A percentile compares a stretch with the other conserved stretches of the same genome.
Evolutionary conservation across 2,797 vertebrate genomes (phyloP).

Genomic region (Anguilla anguilla): DNA sequence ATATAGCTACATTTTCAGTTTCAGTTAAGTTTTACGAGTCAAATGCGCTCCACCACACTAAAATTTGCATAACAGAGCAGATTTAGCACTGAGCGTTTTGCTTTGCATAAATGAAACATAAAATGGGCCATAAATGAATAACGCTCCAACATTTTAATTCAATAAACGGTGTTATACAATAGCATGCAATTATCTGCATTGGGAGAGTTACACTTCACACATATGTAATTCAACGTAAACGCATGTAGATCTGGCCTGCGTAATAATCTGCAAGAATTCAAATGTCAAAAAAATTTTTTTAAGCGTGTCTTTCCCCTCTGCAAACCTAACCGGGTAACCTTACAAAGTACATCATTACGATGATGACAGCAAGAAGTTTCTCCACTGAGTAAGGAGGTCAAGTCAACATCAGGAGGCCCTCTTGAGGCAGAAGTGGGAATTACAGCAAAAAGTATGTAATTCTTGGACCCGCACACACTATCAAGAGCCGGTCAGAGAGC

Average conservation of each 20-base stretch:
- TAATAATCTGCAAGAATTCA: not conserved
- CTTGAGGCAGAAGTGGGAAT: slow-evolving; percentile 45
- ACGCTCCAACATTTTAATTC: not conserved
- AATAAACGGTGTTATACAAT: not conserved
- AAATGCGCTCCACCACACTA: no score
- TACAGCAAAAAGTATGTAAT: slow-evolving; percentile 22
- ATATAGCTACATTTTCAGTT: no score
- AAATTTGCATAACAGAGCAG: no score
- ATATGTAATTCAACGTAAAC: not conserved
- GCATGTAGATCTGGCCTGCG: not conserved
- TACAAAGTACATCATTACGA: not conserved
- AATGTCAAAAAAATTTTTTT: not conserved
- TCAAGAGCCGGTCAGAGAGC: not conserved
- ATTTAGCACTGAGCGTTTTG: no score
- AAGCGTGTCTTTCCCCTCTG: not conserved
- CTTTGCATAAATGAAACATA: no score
- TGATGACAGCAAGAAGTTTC: not conserved
- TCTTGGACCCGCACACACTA: not conserved
- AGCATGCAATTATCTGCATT: not conserved
- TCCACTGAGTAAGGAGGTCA: not conserved
- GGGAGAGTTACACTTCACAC: not conserved
- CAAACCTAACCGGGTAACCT: not conserved
- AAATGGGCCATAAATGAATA: not conserved
- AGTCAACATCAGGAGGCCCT: slow-evolving; percentile 40
- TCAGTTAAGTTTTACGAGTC: no score